A percentile compares a stretch with the other conserved stretches of the same genome.
Evolutionary conservation across 2,888 invertebrate genomes (phyloP).

Genomic region (Chalcosyrphus nemorum): DNA sequence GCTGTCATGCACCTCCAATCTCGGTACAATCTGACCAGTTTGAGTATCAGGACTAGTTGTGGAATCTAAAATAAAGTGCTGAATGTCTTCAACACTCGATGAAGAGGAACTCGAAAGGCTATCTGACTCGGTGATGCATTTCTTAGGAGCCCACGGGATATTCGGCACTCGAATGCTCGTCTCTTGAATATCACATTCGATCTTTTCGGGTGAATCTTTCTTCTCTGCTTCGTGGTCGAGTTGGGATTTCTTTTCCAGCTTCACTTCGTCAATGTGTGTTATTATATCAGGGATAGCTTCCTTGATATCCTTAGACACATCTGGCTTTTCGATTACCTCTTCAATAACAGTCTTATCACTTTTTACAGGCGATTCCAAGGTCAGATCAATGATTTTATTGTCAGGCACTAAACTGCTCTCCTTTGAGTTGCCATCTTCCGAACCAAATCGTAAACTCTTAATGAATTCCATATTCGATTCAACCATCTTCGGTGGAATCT

Average conservation of each 20-base stretch:
- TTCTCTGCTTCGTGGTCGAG: conserved; percentile 78
- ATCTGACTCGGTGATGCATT: conserved; percentile 84
- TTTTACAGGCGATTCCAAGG: conserved; percentile 75
- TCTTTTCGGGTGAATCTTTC: conserved; percentile 79
- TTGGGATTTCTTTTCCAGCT: conserved; percentile 72
- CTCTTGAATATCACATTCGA: conserved; percentile 82
- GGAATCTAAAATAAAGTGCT: conserved; percentile 81
- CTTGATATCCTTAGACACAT: conserved; percentile 80
- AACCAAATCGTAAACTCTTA: conserved; percentile 72
- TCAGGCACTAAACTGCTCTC: conserved; percentile 53
- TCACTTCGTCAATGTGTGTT: conserved; percentile 77
- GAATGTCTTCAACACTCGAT: conserved; percentile 81
- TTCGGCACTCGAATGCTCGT: conserved; percentile 86
- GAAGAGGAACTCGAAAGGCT: conserved; percentile 82
- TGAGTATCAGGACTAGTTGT: conserved; percentile 82
- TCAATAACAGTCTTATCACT: conserved; percentile 75
- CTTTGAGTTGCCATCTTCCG: conserved; percentile 74
- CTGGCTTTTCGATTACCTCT: conserved; percentile 76
- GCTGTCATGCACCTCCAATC: conserved; percentile 88
- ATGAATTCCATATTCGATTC: conserved; percentile 76
- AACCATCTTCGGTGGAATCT: conserved; percentile 76
- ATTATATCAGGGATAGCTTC: conserved; percentile 81
- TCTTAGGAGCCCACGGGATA: conserved; percentile 82
- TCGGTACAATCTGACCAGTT: conserved; percentile 84
- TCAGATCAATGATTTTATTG: conserved; percentile 78